Evolutionary conservation across 1,140 invertebrate genomes (phyloP).

Genomic region (Mylabris phalerata): DNA sequence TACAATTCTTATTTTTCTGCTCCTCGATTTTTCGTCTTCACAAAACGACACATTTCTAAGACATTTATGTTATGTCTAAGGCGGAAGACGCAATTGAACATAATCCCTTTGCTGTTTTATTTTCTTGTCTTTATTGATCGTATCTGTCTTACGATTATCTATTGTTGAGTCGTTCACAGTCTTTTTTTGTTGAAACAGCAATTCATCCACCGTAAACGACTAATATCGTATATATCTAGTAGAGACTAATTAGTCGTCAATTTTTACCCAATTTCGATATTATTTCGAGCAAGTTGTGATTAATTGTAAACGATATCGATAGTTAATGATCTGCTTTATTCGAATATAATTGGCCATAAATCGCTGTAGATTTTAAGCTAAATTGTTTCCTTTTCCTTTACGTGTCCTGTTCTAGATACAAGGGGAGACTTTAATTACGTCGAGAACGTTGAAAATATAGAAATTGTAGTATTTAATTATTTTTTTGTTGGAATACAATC

Average conservation of each 20-base stretch:
- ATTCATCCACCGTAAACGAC: no score
- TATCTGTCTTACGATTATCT: slow-evolving; percentile 5
- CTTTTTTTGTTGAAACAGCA: slow-evolving; percentile 1
- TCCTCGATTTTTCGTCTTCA: background rate
- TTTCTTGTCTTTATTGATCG: slow-evolving; percentile 14
- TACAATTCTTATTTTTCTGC: background rate
- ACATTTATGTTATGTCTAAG: slow-evolving; percentile 17
- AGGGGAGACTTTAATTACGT: slow-evolving; percentile 11
- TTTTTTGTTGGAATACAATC: no score
- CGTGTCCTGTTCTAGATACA: slow-evolving; percentile 6
- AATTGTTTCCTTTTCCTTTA: slow-evolving; percentile 18
- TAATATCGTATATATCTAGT: no score
- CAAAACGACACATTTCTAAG: slow-evolving; percentile 14
- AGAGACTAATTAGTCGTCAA: no score
- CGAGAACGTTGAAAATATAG: background rate
- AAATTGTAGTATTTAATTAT: slow-evolving; percentile 2
- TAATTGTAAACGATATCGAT: background rate
- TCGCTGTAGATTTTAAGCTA: slow-evolving; percentile 14
- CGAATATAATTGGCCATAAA: slow-evolving; percentile 14
- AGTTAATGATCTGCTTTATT: slow-evolving; percentile 14
- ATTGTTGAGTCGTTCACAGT: slow-evolving; percentile 3
- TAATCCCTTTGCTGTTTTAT: slow-evolving; percentile 15
- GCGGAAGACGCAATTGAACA: slow-evolving; percentile 14
- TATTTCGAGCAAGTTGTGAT: background rate
- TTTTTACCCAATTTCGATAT: slow-evolving; percentile 1